Percentiles rank a stretch among this genome's conserved stretches.
phyloP scores from a whole-genome alignment of 2,797 vertebrate genomes.

The Acipenser ruthenus region DNA sequence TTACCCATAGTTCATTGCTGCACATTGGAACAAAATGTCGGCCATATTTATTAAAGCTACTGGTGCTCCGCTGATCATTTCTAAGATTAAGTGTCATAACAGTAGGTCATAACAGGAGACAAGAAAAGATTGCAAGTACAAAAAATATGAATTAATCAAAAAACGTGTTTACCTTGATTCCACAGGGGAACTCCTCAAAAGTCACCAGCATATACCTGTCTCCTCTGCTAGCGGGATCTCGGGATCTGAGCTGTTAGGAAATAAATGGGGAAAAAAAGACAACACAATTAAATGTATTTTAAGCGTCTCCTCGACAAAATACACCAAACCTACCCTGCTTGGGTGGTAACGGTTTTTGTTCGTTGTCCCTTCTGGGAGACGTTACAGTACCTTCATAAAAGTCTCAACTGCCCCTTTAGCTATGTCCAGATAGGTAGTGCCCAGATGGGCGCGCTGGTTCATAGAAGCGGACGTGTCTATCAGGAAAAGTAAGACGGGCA shows the following conservation, averaged over 20 bases:
- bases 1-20: conserved; percentile 86
- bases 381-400: conserved; percentile 89
- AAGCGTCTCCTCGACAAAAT: too few species aligned
- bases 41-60: conserved; percentile 82
- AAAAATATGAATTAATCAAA: conserved; percentile 15
- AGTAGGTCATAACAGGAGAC: background rate
- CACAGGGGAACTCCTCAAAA: conserved; percentile 80
- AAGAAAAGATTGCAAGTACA: background rate
- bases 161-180: conserved; percentile 78
- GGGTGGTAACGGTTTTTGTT: background rate
- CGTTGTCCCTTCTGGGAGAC: conserved; percentile 39
- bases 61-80: conserved; percentile 54
- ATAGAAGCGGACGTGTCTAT: conserved; percentile 93
- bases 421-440: conserved; percentile 91
- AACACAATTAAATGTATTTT: too few species aligned
- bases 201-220: conserved; percentile 91
- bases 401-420: conserved; percentile 93
- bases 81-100: conserved; percentile 38
- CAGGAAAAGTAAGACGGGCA: conserved; percentile 93
- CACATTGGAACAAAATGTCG: conserved; percentile 78
- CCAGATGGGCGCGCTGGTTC: conserved; percentile 93
- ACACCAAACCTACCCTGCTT: background rate
- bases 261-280: conserved; percentile 30
- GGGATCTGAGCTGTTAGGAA: conserved; percentile 76
- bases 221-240: conserved; percentile 83